Evolutionary conservation across 1,140 invertebrate species (phyloP).

Genomic region (Mya arenaria): DNA sequence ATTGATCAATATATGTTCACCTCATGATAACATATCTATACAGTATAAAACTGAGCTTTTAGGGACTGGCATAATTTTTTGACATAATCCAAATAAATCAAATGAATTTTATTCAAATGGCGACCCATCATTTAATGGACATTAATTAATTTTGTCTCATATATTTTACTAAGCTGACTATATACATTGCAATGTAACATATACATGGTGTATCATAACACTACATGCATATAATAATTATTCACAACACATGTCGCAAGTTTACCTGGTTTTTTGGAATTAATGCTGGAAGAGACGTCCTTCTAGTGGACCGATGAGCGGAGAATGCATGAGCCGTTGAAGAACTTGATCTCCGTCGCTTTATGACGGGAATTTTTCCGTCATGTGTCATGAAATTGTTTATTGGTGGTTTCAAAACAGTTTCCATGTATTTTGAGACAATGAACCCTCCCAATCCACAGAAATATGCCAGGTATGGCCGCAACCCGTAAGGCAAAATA

Average conservation of each 20-base stretch:
- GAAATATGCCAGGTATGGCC: constrained; percentile 78
- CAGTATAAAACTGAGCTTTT: no score
- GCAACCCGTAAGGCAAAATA: constrained; percentile 72
- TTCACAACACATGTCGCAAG: not conserved
- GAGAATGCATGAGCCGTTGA: constrained; percentile 74
- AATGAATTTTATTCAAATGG: no score
- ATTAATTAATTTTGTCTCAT: no score
- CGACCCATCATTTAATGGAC: no score
- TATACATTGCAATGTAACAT: no score
- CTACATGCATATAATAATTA: no score
- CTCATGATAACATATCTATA: no score
- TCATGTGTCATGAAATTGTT: constrained; percentile 76
- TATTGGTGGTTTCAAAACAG: constrained; percentile 74
- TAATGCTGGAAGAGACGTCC: constrained; percentile 80
- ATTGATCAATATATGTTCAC: no score
- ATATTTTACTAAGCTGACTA: no score
- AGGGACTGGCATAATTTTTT: no score
- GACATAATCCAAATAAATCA: no score
- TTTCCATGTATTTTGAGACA: constrained; percentile 80
- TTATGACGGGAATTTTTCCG: constrained; percentile 79
- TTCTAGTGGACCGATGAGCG: constrained; percentile 70
- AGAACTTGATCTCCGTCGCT: constrained; percentile 78
- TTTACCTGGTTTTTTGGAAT: constrained; percentile 80
- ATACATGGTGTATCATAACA: no score
- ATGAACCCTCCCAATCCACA: constrained; percentile 78